A percentile compares a stretch with the other conserved stretches of the same genome.
These are phyloP conservation scores for Melanotaenia pygmaea DNA, from an alignment of 2,797 vertebrate genomes.

Conservation along the genomic window DNA sequence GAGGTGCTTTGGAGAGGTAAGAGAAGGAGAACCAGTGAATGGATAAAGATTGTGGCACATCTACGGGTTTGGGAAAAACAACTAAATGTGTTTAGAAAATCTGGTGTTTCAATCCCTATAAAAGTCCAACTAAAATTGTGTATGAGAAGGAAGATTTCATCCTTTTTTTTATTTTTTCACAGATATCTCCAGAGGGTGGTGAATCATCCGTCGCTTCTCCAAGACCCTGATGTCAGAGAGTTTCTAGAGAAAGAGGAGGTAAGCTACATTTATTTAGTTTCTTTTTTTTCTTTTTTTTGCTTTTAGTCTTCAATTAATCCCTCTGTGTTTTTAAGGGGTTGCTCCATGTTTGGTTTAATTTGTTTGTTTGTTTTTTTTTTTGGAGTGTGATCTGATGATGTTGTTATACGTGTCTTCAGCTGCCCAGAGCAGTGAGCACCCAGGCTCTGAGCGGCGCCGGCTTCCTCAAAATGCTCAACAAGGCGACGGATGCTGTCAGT, in stretches of 20 bases:
- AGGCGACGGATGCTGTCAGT: conserved; percentile 95
- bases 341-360: neutral
- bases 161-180: neutral
- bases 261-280: conserved; percentile 34
- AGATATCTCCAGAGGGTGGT: conserved; percentile 95
- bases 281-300: neutral
- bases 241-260: conserved; percentile 98
- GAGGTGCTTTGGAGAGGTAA: conserved; percentile 85
- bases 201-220: conserved; percentile 92
- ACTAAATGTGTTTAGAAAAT: too few species aligned
- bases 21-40: neutral
- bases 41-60: too few species aligned
- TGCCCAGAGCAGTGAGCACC: conserved; percentile 93
- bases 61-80: too few species aligned
- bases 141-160: neutral
- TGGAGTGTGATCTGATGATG: neutral
- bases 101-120: neutral
- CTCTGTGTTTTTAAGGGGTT: too few species aligned
- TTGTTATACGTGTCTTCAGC: conserved; percentile 73
- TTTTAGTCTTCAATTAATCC: too few species aligned
- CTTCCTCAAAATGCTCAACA: conserved; percentile 98
- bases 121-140: neutral
- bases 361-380: neutral
- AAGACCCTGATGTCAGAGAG: conserved; percentile 96
- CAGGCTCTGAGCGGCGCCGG: conserved; percentile 95